Evolutionary conservation across 2,888 invertebrate species (phyloP).

Genomic region (Callyntrura guangdongensis): DNA sequence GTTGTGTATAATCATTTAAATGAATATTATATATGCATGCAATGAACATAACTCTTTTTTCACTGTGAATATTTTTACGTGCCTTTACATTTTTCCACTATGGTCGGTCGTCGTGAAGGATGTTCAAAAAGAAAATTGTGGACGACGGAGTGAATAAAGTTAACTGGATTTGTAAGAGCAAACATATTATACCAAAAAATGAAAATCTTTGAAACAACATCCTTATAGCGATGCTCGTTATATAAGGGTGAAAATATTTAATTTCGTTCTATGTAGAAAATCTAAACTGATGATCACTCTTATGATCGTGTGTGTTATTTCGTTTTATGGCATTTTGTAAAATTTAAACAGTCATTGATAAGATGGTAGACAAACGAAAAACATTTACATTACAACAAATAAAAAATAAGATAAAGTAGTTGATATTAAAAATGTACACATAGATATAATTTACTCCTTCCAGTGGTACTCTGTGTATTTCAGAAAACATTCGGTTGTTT

Average conservation of each 20-base stretch:
- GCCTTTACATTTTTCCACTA: not conserved
- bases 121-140: not conserved
- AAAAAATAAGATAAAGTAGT: not conserved
- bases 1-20: conserved; percentile 9
- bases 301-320: not conserved
- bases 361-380: conserved; percentile 46
- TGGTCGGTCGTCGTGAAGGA: not conserved
- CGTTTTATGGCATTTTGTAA: not conserved
- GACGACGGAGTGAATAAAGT: not conserved
- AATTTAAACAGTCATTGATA: conserved; percentile 61
- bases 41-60: not conserved
- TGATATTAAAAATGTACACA: not conserved
- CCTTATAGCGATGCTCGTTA: not conserved
- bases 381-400: not conserved
- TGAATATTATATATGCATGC: not conserved
- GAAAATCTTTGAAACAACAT: not conserved
- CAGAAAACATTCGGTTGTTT: conserved; percentile 23
- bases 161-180: not conserved
- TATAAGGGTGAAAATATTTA: not conserved
- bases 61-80: not conserved
- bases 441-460: not conserved
- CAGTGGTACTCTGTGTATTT: not conserved
- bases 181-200: not conserved
- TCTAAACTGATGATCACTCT: too few species aligned
- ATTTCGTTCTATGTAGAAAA: too few species aligned